These are phyloP conservation scores for Pristionchus mayeri DNA, from an alignment of 2,888 invertebrate genomes.

Conservation along the genomic window DNA sequence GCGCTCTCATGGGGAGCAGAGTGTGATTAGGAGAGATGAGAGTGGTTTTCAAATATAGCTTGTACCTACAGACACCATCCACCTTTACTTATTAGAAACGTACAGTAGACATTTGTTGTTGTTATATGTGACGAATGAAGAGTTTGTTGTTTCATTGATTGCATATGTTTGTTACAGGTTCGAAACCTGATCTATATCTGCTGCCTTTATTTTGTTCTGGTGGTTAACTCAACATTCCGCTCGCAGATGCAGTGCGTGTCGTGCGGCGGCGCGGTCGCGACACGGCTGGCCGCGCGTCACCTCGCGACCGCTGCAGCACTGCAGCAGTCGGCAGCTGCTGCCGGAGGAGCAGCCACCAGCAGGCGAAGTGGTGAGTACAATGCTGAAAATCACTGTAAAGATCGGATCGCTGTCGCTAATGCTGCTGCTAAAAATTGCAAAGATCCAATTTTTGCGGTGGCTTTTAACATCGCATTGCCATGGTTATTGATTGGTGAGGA, in stretches of 20 bases:
- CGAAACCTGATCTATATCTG: slow-evolving; percentile 13
- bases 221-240: background rate
- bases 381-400: no score
- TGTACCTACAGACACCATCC: background rate
- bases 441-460: no score
- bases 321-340: background rate
- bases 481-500: no score
- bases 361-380: background rate
- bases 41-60: background rate
- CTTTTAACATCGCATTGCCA: no score
- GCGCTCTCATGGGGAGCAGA: background rate
- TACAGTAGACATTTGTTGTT: background rate
- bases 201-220: no score
- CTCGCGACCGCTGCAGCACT: background rate
- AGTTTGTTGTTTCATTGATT: background rate
- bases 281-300: slow-evolving; percentile 32
- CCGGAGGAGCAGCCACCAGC: background rate
- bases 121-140: slow-evolving; percentile 17
- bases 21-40: background rate
- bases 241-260: slow-evolving; percentile 35
- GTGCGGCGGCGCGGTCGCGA: slow-evolving; percentile 25
- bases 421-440: no score
- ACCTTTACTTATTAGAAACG: background rate
- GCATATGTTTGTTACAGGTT: background rate
- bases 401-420: no score